Evolutionary conservation across 30 jellyfish, hydroid and myxozoan species (phyloP).

Genomic region (Cassiopea xamachana): DNA sequence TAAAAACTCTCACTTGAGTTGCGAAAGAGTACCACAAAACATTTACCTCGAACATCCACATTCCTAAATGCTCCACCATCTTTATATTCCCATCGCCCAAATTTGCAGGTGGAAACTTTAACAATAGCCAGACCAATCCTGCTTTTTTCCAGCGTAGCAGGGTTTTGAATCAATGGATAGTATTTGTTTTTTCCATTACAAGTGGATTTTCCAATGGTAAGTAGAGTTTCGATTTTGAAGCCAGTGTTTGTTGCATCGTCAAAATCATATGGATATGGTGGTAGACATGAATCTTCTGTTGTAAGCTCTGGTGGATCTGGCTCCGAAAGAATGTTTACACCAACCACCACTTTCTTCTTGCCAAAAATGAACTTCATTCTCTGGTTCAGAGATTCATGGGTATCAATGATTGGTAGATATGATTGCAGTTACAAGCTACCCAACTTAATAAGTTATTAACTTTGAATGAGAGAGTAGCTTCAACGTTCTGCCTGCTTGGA

Average conservation of each 20-base stretch:
- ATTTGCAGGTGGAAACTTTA: not conserved
- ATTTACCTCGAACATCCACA: not conserved
- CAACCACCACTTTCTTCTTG: not conserved
- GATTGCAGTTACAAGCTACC: no score
- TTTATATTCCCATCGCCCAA: slow-evolving; percentile 49
- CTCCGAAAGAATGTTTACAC: slow-evolving; percentile 30
- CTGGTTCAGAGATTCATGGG: not conserved
- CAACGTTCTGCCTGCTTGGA: no score
- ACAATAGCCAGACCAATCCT: slow-evolving; percentile 42
- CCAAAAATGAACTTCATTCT: not conserved
- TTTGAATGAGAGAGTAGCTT: no score
- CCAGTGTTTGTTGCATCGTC: slow-evolving; percentile 9
- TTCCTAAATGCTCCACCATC: slow-evolving; percentile 5
- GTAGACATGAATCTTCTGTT: slow-evolving; percentile 28
- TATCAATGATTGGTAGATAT: no score
- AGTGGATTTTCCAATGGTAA: slow-evolving; percentile 1
- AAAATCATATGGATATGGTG: slow-evolving; percentile 45
- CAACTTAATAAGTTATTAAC: no score
- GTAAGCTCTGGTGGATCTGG: slow-evolving; percentile 54
- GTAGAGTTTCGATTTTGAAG: slow-evolving; percentile 4
- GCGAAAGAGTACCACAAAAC: no score
- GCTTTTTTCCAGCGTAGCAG: not conserved
- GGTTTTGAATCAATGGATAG: slow-evolving; percentile 13
- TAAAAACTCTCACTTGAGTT: no score
- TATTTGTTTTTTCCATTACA: slow-evolving; percentile 8